Evolutionary conservation across 1,140 invertebrate genomes (phyloP).

Genomic region (Leucophenga varia): DNA sequence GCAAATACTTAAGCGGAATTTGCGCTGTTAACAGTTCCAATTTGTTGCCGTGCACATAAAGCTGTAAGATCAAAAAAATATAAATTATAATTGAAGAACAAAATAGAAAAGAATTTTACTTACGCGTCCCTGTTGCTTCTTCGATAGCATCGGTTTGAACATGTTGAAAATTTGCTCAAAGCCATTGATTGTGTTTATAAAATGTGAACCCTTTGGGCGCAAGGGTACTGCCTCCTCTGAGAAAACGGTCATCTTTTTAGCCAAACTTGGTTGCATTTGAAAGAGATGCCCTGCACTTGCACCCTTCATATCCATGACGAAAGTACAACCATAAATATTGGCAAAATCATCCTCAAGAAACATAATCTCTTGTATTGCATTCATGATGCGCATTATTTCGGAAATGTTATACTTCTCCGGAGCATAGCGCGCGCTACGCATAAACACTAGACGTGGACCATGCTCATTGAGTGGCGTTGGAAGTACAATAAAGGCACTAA

Average conservation of each 20-base stretch:
- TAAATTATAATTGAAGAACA: no score
- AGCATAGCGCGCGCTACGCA: conserved; percentile 23
- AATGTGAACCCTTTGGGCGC: conserved; percentile 58
- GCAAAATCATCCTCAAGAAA: conserved; percentile 58
- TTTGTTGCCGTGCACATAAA: conserved; percentile 59
- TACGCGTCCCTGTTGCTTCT: conserved; percentile 58
- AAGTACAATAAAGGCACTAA: conserved; percentile 34
- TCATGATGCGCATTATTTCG: conserved; percentile 32
- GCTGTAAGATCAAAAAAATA: conserved; percentile 43
- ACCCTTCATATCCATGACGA: conserved; percentile 57
- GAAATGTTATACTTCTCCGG: conserved; percentile 33
- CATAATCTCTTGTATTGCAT: conserved; percentile 35
- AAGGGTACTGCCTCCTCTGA: conserved; percentile 61
- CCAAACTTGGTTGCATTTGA: conserved; percentile 57
- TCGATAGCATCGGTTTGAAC: conserved; percentile 59
- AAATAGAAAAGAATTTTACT: no score
- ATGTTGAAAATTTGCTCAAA: conserved; percentile 60
- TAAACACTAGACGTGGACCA: conserved; percentile 32
- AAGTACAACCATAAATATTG: conserved; percentile 56
- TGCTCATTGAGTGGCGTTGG: conserved; percentile 45
- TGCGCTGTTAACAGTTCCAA: conserved; percentile 56
- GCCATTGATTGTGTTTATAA: conserved; percentile 59
- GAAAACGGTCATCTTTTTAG: conserved; percentile 58
- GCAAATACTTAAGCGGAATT: conserved; percentile 59
- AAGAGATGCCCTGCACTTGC: conserved; percentile 56